Base-by-base conservation (phyloP, 2,113 vertebrate genomes). In the Irena cyanogastra region DNA sequence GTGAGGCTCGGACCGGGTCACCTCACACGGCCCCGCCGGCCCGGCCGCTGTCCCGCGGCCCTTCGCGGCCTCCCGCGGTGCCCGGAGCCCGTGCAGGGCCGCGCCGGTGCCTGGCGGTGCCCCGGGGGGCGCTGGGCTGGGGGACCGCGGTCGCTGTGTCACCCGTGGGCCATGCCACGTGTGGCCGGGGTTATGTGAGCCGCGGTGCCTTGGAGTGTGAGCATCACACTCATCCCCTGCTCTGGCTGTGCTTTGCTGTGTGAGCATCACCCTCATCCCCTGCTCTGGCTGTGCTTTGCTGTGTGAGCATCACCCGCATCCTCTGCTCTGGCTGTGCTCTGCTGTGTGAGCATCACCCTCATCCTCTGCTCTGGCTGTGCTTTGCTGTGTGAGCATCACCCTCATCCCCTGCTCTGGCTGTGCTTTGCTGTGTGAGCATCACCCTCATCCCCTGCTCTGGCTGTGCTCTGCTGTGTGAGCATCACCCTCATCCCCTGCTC, bases 1-100 rank as follows among this genome's bases (percentile, higher is more conserved):
- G 99, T 99, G 96, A 96, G 97, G 74, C 39, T 83, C 26, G 47
- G 63, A n/a, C 0, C 30, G 63, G 8, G 22, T 17, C 60, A 39
- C 22, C 27, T 13, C n/a, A 4, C 42, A 1, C 60, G 27, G 60
- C 54, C 11, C 44, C 19, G 26, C 78, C 52, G 83, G 28, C 47
- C 57, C 35, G 22, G 57, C 26, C 19, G 31, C 83, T 61, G 79
- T 16, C 42, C 64, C 35, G 16, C 59, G 50, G 37, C 23, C 28
- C 31, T 52, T 47, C 24, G 52, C 61, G 84, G 74, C 75, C 52
- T 83, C 31, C 21, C 16, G 42, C 26, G 9, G 28, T 47, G 60
- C 20, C 16, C 30, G 52, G 23, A 6, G 9, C 39, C 56, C 35
- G 23, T 1, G 53, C 41, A 28, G 71, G 87, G 87, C 65, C 70